Evolutionary conservation across 2,797 vertebrate species (phyloP).

Genomic region (Pterois miles): DNA sequence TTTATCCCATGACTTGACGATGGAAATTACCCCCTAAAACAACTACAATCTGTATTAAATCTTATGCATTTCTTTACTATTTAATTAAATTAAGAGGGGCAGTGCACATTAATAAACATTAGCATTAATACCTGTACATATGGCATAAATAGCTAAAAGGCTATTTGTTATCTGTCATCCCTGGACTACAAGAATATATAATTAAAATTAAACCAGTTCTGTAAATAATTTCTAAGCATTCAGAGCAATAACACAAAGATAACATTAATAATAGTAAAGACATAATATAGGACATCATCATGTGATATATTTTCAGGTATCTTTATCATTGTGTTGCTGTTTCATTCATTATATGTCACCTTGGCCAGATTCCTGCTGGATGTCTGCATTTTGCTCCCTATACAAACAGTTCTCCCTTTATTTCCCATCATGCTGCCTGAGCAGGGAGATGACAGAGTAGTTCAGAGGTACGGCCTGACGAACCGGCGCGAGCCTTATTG

Average conservation of each 20-base stretch:
- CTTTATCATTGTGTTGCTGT: neutral
- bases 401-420: neutral
- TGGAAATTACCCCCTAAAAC: neutral
- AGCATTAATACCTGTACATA: neutral
- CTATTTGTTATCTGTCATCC: neutral
- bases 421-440: conserved; percentile 24
- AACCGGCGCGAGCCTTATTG: conserved; percentile 32
- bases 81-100: accelerated
- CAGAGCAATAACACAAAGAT: neutral
- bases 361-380: conserved; percentile 9
- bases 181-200: neutral
- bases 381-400: neutral
- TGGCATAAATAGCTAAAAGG: neutral
- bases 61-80: neutral
- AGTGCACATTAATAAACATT: neutral
- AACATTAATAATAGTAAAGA: neutral
- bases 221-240: neutral
- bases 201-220: neutral
- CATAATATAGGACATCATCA: neutral
- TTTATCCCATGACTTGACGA: neutral
- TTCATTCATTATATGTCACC: conserved; percentile 4
- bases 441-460: conserved; percentile 40
- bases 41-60: neutral
- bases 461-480: conserved; percentile 41
- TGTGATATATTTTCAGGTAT: neutral